A percentile compares a stretch with the other conserved stretches of the same genome.
These are phyloP conservation scores for Dolichomitus sp. DNA, from an alignment of 2,888 invertebrate species.

Conservation along the genomic window DNA sequence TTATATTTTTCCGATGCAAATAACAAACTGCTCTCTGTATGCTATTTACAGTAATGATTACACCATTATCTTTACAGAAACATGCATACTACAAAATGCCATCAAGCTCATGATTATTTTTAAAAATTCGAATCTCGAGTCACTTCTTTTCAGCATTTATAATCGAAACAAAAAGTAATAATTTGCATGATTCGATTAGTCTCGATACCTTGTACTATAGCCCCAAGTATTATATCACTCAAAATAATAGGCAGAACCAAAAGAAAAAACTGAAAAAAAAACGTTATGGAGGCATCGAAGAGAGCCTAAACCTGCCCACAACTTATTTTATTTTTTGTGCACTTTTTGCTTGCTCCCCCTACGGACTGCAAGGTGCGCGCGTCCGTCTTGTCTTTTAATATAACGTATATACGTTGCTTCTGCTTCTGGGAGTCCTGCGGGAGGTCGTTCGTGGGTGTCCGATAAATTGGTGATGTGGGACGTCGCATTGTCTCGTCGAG, in stretches of 20 bases:
- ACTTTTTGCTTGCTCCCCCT: neutral
- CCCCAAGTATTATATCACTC: neutral
- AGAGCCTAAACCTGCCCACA: neutral
- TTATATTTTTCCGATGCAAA: too few species aligned
- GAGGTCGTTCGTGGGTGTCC: conserved; percentile 81
- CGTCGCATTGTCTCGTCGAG: conserved; percentile 81
- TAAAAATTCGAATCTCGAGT: neutral
- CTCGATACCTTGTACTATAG: neutral
- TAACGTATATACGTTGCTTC: conserved; percentile 20
- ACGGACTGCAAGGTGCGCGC: neutral
- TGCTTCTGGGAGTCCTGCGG: conserved; percentile 64
- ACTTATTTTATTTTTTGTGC: conserved; percentile 4
- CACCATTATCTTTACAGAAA: neutral
- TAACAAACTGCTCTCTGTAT: too few species aligned
- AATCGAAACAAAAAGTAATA: neutral
- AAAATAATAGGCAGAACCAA: neutral
- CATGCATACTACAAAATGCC: too few species aligned
- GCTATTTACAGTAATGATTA: neutral
- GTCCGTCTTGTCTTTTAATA: conserved; percentile 16
- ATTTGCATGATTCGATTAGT: neutral
- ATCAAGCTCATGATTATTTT: neutral
- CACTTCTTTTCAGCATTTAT: neutral
- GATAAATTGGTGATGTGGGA: conserved; percentile 82
- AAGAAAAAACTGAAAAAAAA: neutral
- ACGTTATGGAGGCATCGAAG: neutral